These are phyloP conservation scores for Ameiurus melas DNA, from an alignment of 2,113 vertebrate genomes.

Conservation along the genomic window DNA sequence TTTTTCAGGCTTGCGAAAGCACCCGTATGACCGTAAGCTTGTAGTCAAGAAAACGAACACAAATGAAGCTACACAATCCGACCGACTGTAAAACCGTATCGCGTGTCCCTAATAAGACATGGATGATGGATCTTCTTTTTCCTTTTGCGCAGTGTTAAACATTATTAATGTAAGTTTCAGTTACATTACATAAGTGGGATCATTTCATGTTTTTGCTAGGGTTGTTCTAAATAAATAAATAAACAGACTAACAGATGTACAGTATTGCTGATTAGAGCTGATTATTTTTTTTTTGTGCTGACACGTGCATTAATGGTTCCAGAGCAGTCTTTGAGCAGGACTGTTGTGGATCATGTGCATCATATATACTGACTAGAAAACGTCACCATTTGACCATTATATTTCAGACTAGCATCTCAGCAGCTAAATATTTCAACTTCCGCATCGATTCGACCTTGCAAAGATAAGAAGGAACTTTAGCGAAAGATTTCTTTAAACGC, in stretches of 20 bases:
- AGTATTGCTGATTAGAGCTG: conserved; percentile 6
- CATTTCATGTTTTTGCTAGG: not conserved
- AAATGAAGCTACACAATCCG: not conserved
- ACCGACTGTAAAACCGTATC: not conserved
- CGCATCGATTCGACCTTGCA: not conserved
- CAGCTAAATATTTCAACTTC: conserved; percentile 8
- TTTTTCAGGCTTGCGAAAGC: not conserved
- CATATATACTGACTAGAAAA: not conserved
- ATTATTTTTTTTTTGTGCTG: not conserved
- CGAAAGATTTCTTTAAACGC: not conserved
- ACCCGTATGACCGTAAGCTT: not conserved
- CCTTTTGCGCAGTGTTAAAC: conserved; percentile 58
- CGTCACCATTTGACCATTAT: not conserved
- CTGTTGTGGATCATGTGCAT: not conserved
- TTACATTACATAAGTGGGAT: conserved; percentile 50
- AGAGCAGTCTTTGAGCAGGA: not conserved
- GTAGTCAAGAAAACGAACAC: not conserved
- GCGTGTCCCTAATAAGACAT: not conserved
- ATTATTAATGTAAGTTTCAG: conserved; percentile 32
- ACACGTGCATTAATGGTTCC: conserved; percentile 1
- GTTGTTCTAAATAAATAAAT: not conserved
- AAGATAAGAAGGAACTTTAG: conserved; percentile 13
- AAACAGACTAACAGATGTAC: not conserved
- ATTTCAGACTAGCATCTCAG: conserved; percentile 6
- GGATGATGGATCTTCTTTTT: conserved; percentile 13